Conservation (phyloP, 2,888 invertebrate species). For the Idaea aversata region DNA sequence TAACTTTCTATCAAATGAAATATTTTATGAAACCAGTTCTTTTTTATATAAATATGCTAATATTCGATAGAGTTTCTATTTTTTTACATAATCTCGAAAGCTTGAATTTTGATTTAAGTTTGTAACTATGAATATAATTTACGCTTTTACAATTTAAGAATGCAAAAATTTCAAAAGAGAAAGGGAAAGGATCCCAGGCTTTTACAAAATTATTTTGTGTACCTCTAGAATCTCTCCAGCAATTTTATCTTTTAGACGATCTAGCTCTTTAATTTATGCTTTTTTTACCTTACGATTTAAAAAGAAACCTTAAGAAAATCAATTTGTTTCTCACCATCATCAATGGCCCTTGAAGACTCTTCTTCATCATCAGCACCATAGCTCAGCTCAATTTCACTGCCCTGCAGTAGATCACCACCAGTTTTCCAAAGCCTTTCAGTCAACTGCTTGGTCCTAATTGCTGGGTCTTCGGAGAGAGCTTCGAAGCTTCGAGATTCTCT, state of each 20-base stretch:
- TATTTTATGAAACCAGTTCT: not conserved
- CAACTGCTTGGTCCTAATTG: slow-evolving; percentile 53
- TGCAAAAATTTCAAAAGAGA: not conserved
- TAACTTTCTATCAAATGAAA: not conserved
- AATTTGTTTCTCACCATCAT: slow-evolving; percentile 47
- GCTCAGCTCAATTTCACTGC: slow-evolving; percentile 62
- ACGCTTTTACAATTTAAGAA: not conserved
- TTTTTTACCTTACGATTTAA: not conserved
- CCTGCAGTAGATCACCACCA: slow-evolving; percentile 54
- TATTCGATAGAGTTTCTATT: slow-evolving; percentile 1
- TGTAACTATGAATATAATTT: not conserved
- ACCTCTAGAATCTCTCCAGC: no score
- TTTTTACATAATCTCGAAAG: not conserved
- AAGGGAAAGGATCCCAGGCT: no score
- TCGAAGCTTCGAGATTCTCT: slow-evolving; percentile 61
- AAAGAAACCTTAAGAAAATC: slow-evolving; percentile 5
- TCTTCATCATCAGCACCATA: slow-evolving; percentile 55
- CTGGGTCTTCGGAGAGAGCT: slow-evolving; percentile 53
- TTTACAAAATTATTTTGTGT: no score
- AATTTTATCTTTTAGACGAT: no score
- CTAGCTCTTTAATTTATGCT: not conserved
- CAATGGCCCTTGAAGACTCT: slow-evolving; percentile 56
- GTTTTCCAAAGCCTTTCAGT: slow-evolving; percentile 63
- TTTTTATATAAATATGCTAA: not conserved
- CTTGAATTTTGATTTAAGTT: not conserved